These are phyloP conservation scores for Ctenochaetus hawaiiensis DNA, from an alignment of 2,797 vertebrate species.

Conservation along the genomic window DNA sequence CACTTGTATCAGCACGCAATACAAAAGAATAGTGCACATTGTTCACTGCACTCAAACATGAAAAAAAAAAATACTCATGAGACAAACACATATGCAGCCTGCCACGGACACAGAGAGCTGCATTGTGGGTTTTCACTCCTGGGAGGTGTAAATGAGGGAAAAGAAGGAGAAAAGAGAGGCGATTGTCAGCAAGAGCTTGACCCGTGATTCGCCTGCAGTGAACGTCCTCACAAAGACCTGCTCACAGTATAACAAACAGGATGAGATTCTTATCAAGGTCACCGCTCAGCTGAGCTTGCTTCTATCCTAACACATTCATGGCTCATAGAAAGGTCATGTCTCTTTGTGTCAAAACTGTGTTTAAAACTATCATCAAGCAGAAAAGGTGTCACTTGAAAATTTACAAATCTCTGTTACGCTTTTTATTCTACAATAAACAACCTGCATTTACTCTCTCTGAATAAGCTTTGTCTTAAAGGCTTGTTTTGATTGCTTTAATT, in stretches of 20 bases:
- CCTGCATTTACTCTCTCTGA: background rate
- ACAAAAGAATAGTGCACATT: conserved; percentile 48
- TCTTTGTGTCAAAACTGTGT: conserved; percentile 22
- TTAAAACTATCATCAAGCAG: background rate
- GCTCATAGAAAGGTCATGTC: conserved; percentile 22
- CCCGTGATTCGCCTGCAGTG: conserved; percentile 31
- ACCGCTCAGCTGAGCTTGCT: conserved; percentile 30
- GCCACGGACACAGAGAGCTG: conserved; percentile 16
- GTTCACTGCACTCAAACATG: conserved; percentile 43
- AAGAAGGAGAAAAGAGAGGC: conserved; percentile 8
- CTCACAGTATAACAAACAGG: conserved; percentile 46
- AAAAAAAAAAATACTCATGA: conserved; percentile 40
- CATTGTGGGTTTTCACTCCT: conserved; percentile 30
- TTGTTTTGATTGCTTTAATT: background rate
- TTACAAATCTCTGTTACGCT: background rate
- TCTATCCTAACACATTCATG: conserved; percentile 40
- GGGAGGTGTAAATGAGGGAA: conserved; percentile 42
- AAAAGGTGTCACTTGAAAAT: conserved; percentile 6
- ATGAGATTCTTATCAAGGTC: conserved; percentile 71
- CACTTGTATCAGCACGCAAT: conserved; percentile 48
- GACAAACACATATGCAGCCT: conserved; percentile 20
- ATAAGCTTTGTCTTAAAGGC: conserved; percentile 2
- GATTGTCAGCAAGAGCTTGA: conserved; percentile 46
- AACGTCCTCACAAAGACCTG: conserved; percentile 51
- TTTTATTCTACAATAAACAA: background rate